Conservation (phyloP, 1,140 invertebrate genomes). For the Oryctes rhinoceros region DNA sequence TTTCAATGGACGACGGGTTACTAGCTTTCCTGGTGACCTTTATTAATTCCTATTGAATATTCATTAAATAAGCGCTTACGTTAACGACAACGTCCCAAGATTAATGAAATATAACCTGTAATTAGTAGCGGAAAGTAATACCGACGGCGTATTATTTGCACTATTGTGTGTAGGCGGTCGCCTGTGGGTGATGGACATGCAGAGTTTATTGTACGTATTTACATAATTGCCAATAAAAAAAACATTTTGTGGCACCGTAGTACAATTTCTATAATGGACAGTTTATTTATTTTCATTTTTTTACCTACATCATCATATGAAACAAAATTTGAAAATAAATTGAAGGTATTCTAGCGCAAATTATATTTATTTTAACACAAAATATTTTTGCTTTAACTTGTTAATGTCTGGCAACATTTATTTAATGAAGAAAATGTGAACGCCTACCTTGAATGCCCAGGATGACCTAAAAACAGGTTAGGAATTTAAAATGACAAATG, state of each 20-base stretch:
- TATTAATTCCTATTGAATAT: slow-evolving; percentile 26
- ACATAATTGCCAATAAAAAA: background rate
- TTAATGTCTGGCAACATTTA: too few species aligned
- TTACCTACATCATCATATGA: too few species aligned
- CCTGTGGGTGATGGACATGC: background rate
- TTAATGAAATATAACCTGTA: slow-evolving; percentile 30
- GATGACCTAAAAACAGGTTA: too few species aligned
- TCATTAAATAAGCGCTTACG: slow-evolving; percentile 10
- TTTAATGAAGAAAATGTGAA: too few species aligned
- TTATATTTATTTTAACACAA: too few species aligned
- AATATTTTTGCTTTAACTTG: too few species aligned
- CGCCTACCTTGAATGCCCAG: too few species aligned
- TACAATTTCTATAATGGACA: background rate
- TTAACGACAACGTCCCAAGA: background rate
- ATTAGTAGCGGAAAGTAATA: slow-evolving; percentile 18
- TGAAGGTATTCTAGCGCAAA: too few species aligned
- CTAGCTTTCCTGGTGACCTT: slow-evolving; percentile 17
- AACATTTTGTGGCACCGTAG: background rate
- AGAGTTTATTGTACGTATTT: background rate
- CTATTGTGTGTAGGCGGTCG: background rate
- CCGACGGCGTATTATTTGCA: background rate
- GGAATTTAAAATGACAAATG: too few species aligned
- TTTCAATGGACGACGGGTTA: background rate
- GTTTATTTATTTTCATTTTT: background rate
- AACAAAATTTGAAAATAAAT: too few species aligned